phyloP scores from a whole-genome alignment of 35 echinoderm and acorn worm species.

The Stichopus chloronotus region DNA sequence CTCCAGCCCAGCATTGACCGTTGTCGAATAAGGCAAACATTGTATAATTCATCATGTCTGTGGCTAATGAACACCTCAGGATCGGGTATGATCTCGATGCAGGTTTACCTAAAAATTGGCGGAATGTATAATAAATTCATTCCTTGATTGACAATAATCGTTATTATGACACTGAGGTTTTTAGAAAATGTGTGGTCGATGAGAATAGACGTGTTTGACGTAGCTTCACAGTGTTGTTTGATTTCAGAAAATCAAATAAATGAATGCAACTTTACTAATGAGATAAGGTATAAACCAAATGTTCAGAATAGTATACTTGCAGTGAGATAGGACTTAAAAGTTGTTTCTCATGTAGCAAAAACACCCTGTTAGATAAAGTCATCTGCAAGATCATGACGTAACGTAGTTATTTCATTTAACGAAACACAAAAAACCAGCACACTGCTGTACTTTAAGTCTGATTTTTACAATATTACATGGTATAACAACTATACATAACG shows the following conservation, averaged over 20 bases:
- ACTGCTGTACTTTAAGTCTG: too few relatives aligned
- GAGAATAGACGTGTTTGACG: background rate
- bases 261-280: background rate
- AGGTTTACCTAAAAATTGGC: background rate
- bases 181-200: background rate
- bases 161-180: background rate
- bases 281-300: background rate
- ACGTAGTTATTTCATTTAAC: too few relatives aligned
- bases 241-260: background rate
- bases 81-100: background rate
- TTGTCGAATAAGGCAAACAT: constrained; percentile 11
- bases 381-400: too few relatives aligned
- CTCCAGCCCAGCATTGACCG: background rate
- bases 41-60: background rate
- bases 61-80: background rate
- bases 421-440: too few relatives aligned
- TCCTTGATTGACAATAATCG: too few relatives aligned
- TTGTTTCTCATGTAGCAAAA: too few relatives aligned
- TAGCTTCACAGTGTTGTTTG: background rate
- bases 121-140: background rate
- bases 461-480: too few relatives aligned
- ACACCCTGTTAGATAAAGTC: too few relatives aligned
- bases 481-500: too few relatives aligned
- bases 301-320: too few relatives aligned
- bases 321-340: too few relatives aligned